These are phyloP conservation scores for Drosophila ficusphila DNA, from an alignment of 1,140 invertebrate species.

Conservation along the genomic window DNA sequence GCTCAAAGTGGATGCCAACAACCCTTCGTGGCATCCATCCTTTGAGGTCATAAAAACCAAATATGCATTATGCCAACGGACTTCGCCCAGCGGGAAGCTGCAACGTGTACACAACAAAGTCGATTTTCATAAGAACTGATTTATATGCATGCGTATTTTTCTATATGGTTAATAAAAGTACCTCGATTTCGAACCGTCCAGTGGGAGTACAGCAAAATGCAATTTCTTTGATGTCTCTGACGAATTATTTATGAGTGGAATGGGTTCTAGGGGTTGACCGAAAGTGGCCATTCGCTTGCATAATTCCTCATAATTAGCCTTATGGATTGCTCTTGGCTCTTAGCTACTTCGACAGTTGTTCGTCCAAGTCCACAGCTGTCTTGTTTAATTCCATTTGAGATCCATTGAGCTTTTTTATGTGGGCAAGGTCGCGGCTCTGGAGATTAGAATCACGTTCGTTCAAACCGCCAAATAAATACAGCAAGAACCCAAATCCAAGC, in stretches of 20 bases:
- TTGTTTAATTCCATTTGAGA: conserved; percentile 17
- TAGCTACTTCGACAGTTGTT: conserved; percentile 49
- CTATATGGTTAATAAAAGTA: conserved; percentile 48
- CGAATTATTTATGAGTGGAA: conserved; percentile 33
- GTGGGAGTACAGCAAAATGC: conserved; percentile 43
- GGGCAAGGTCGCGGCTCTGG: conserved; percentile 22
- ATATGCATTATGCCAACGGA: conserved; percentile 43
- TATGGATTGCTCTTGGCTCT: conserved; percentile 5
- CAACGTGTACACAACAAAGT: conserved; percentile 33
- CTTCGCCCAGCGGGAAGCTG: conserved; percentile 38
- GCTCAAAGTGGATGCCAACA: conserved; percentile 50
- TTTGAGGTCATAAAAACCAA: conserved; percentile 56
- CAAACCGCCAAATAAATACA: conserved; percentile 14
- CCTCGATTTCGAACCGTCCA: conserved; percentile 17
- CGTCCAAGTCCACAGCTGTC: conserved; percentile 9
- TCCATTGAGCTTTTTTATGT: conserved; percentile 17
- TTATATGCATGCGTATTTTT: conserved; percentile 22
- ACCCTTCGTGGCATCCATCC: conserved; percentile 43
- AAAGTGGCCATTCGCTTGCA: conserved; percentile 28
- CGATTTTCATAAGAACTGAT: conserved; percentile 48
- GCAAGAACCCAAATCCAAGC: conserved; percentile 22
- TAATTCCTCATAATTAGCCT: conserved; percentile 53
- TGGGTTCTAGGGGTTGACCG: conserved; percentile 1
- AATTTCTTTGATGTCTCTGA: conserved; percentile 65
- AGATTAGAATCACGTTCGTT: conserved; percentile 65